Evolutionary conservation across 2,113 vertebrate genomes (phyloP), one percentile per base, ranked within the genome.

Genomic region (Sitta europaea): DNA sequence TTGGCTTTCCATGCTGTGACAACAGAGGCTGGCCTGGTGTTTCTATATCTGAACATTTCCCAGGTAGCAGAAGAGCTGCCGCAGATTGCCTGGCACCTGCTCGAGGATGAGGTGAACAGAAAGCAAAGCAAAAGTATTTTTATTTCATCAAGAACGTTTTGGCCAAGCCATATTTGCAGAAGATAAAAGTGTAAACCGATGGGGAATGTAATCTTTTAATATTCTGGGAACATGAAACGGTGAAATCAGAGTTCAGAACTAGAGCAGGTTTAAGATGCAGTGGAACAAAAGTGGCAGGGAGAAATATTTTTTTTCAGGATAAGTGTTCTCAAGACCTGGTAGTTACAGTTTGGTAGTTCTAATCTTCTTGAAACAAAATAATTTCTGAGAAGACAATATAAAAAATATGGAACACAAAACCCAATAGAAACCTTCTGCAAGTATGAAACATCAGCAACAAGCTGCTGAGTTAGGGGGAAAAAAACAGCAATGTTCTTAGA

Each of bases 51-150:
- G 88, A 90, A 67, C 4, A 3, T 29, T 86, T 85, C 89, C 77
- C 94, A 96, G 94, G 94, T 96, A 96, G 88, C 71, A 10, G 93
- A 85, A 55, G 54, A 92, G 76, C 86, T 89, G 85, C 66, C 3
- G 5, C 90, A 91, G 95, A 95, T 94, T 96, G 95, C 82, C 62
- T 92, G 87, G 91, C 93, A 94, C 91, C 81, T 96, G 89, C 84
- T 94, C 0, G 6, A 85, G 70, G 70, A 91, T 63, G 74, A 92
- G 91, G 87, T 92, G 87, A 96, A 79, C 58, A 53, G 75, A 93
- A 94, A 94, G 70, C 35, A 87, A 81, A 87, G 72, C 9, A 3
- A 74, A 91, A 90, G 89, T 95, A 91, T 92, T 97, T 96, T 92
- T 90, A 70, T 92, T 95, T 78, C 70, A 73, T 85, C 36, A 7